phyloP scores from a whole-genome alignment of 2,888 invertebrate genomes.

The Colostygia pectinataria region DNA sequence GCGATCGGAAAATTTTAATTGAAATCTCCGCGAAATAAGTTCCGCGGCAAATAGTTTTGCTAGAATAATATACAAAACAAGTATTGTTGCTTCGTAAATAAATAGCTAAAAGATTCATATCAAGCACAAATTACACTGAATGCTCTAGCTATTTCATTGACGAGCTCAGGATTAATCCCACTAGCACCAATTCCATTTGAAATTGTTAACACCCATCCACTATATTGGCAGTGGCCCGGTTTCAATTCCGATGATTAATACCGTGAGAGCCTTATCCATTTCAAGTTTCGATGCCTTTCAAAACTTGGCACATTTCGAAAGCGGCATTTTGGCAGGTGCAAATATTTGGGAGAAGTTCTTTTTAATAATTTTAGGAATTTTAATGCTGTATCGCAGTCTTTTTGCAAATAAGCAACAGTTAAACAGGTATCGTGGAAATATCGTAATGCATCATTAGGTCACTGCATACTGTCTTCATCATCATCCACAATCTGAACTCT shows the following conservation, averaged over 20 bases:
- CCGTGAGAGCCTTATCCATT: conserved; percentile 22
- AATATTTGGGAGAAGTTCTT: not conserved
- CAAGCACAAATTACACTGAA: not conserved
- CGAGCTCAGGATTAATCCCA: conserved; percentile 22
- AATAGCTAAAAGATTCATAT: conserved; percentile 2
- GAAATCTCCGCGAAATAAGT: too few relatives aligned
- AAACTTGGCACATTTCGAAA: conserved; percentile 16
- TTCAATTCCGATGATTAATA: conserved; percentile 29
- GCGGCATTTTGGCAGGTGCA: conserved; percentile 14
- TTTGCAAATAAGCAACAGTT: too few relatives aligned
- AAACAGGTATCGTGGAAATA: too few relatives aligned
- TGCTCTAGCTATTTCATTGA: conserved; percentile 5
- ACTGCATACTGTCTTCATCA: too few relatives aligned
- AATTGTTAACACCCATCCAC: conserved; percentile 33
- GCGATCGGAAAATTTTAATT: too few relatives aligned
- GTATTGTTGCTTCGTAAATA: not conserved
- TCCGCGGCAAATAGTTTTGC: too few relatives aligned
- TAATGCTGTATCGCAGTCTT: too few relatives aligned
- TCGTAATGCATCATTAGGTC: too few relatives aligned
- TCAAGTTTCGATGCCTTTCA: conserved; percentile 16
- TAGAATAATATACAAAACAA: not conserved
- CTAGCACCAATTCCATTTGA: conserved; percentile 27
- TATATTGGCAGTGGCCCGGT: conserved; percentile 29
- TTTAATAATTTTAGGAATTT: not conserved
- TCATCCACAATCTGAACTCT: too few relatives aligned